Evolutionary conservation across 2,888 invertebrate genomes (phyloP).

Genomic region (Protonemura montana): DNA sequence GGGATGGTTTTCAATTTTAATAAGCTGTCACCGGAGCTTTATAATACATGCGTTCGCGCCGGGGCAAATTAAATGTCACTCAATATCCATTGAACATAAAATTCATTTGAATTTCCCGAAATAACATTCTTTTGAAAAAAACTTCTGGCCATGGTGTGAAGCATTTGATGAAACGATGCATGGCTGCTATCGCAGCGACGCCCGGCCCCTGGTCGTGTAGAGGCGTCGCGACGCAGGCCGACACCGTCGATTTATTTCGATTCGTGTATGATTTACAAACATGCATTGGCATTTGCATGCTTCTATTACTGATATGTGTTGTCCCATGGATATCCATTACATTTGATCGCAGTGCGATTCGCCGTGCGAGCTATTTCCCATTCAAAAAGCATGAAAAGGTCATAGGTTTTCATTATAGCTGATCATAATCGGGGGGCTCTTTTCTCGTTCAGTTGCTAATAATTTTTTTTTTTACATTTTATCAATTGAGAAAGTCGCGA

Average conservation of each 20-base stretch:
- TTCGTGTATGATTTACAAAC: background rate
- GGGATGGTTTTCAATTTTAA: slow-evolving; percentile 21
- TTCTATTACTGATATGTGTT: background rate
- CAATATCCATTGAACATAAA: background rate
- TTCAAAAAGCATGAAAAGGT: background rate
- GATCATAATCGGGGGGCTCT: background rate
- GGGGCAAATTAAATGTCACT: background rate
- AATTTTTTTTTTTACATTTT: background rate
- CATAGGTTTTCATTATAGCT: background rate
- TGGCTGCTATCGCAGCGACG: background rate
- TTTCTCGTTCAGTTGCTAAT: background rate
- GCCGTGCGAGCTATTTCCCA: background rate
- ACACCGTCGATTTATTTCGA: background rate
- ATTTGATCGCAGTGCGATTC: background rate
- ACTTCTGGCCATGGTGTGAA: background rate
- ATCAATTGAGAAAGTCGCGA: background rate
- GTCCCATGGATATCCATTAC: background rate
- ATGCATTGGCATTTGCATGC: slow-evolving; percentile 4
- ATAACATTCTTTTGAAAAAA: background rate
- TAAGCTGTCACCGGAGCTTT: slow-evolving; percentile 8
- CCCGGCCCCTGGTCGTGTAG: background rate
- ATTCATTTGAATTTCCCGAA: background rate
- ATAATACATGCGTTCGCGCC: background rate
- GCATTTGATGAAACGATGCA: background rate
- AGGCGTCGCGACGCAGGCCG: too few relatives aligned